phyloP scores from a whole-genome alignment of 2,113 vertebrate species.

The Oreochromis tanganicae region DNA sequence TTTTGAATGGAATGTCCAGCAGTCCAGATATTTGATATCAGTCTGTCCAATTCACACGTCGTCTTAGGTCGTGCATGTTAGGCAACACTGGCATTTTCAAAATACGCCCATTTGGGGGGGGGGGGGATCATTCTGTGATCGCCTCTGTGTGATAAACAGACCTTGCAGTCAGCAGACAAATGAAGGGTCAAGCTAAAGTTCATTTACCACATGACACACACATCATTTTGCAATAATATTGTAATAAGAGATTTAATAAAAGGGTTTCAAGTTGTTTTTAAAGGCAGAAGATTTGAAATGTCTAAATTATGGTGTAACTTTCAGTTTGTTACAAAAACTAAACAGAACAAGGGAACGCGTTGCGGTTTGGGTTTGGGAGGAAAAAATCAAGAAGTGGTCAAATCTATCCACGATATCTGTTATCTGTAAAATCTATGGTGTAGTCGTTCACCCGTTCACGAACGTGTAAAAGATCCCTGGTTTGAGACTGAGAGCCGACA shows the following conservation, averaged over 20 bases:
- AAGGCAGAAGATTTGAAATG: neutral
- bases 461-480: neutral
- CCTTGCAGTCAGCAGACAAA: neutral
- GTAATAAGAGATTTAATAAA: neutral
- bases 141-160: neutral
- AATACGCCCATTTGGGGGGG: neutral
- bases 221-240: neutral
- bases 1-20: neutral
- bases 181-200: neutral
- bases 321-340: neutral
- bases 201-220: neutral
- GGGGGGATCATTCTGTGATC: neutral
- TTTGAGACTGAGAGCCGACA: neutral
- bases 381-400: neutral
- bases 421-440: neutral
- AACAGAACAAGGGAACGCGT: neutral
- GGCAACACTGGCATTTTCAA: constrained; percentile 38
- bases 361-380: neutral
- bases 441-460: neutral
- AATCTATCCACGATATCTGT: neutral
- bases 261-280: neutral
- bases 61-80: neutral
- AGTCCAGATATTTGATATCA: neutral
- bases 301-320: neutral
- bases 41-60: neutral